Evolutionary conservation across 2,113 vertebrate genomes (phyloP), one percentile per base, ranked within the genome.

Genomic region (Aptenodytes forsteri): DNA sequence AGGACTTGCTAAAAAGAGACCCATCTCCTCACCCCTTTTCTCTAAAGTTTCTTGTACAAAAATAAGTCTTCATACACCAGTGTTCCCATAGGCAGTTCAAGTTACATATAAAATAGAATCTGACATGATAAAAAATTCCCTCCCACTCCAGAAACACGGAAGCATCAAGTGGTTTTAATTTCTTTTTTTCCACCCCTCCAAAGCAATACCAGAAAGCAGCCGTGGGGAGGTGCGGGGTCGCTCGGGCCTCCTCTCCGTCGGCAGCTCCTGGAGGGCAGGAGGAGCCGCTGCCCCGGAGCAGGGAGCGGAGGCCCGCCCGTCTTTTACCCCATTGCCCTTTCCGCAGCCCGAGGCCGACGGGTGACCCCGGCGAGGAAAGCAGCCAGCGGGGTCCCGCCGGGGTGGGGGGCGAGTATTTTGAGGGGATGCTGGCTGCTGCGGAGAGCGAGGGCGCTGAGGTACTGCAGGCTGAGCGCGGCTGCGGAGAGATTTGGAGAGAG

Each of bases 1-100:
- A 92, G 90, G 96, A 95, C 89, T 89, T 81, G 56, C 92, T 93
- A 89, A 93, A 97, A 98, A 97, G 93, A 92, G 93, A 93, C 46
- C 72, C 29, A 55, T 83, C 78, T 89, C 78, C 67, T 92, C 93
- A 97, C 91, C 97, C 96, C 95, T 96, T 95, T 90, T 95, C 54
- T 75, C 71, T 88, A 96, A 52, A n/a, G 58, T 92, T 97, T 97
- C 95, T 96, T 97, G 93, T 98, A 99, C 96, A 99, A 99, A 99
- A 99, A 99, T 98, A 99, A 95, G 97, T 98, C 98, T 99, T 98
- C 98, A 96, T 98, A 96, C 98, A 97, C 98, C 96, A 97, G 92
- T 88, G 81, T 85, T 89, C 83, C 83, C 72, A 73, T 2, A 83
- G 76, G 95, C 96, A 96, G 95, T 91, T 97, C 98, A 97, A 98